phyloP scores from a whole-genome alignment of 2,888 invertebrate genomes.

The Ramazzottius varieornatus region DNA sequence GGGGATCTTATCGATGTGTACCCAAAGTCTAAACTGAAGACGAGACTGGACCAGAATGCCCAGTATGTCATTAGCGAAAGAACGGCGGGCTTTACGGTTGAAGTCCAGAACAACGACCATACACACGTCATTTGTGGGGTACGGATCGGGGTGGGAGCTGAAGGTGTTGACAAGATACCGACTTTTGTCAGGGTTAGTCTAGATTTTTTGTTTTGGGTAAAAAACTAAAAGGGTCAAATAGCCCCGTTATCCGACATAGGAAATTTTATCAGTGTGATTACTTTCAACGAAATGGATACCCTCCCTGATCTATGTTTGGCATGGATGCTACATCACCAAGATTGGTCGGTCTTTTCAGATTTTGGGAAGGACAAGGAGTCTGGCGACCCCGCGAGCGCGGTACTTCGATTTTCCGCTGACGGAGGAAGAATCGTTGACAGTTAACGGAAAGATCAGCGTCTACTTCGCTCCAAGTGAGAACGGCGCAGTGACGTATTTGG shows the following conservation, averaged over 20 bases:
- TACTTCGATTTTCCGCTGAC: constrained; percentile 91
- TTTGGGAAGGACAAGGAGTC: constrained; percentile 38
- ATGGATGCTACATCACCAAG: constrained; percentile 31
- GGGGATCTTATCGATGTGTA: not conserved
- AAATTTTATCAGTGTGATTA: no score
- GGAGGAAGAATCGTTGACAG: constrained; percentile 65
- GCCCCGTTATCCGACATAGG: no score
- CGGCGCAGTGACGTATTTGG: constrained; percentile 3
- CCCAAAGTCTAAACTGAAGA: not conserved
- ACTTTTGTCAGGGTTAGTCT: constrained; percentile 24
- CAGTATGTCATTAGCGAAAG: constrained; percentile 8
- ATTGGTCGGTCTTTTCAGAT: constrained; percentile 23
- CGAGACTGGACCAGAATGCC: not conserved
- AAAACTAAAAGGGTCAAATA: not conserved
- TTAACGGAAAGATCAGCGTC: constrained; percentile 42
- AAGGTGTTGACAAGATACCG: constrained; percentile 49
- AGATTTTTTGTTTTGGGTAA: not conserved
- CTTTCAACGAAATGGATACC: no score
- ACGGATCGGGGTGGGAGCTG: constrained; percentile 55
- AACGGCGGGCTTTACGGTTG: constrained; percentile 60
- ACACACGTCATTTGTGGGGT: constrained; percentile 69
- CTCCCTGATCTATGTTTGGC: no score
- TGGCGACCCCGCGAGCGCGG: constrained; percentile 26
- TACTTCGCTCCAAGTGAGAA: constrained; percentile 6
- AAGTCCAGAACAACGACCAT: constrained; percentile 57